Evolutionary conservation across 2,797 vertebrate genomes (phyloP).

Genomic region (Cyprinella venusta): DNA sequence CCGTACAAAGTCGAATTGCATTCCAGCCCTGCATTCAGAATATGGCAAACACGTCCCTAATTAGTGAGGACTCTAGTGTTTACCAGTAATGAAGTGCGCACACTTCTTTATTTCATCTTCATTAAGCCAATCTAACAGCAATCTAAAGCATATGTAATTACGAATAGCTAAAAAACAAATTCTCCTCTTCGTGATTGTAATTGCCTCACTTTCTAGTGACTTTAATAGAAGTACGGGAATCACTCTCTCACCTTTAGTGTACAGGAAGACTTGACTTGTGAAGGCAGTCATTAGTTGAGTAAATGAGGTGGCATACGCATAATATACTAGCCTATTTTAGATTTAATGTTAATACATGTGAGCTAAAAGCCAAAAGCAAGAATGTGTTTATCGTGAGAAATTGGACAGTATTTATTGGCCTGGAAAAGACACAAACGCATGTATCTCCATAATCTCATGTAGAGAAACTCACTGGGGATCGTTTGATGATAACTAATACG

Average conservation of each 20-base stretch:
- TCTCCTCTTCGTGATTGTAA: neutral
- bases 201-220: neutral
- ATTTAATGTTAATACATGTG: slow-evolving; percentile 25
- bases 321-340: slow-evolving; percentile 56
- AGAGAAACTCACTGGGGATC: neutral
- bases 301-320: slow-evolving; percentile 44
- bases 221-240: neutral
- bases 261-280: slow-evolving; percentile 48
- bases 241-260: neutral
- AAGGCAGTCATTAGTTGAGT: slow-evolving; percentile 68
- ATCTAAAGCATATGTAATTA: neutral
- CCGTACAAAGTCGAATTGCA: neutral
- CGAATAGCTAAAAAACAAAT: neutral
- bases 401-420: neutral
- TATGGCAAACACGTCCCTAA: neutral
- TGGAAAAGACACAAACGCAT: neutral
- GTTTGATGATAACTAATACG: neutral
- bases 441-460: neutral
- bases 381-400: neutral
- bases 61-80: neutral
- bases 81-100: neutral
- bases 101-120: neutral
- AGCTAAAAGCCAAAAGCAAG: slow-evolving; percentile 3
- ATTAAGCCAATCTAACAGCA: neutral
- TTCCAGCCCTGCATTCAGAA: neutral